Base-by-base conservation (phyloP, 1,140 invertebrate species). In the Apis cerana region DNA sequence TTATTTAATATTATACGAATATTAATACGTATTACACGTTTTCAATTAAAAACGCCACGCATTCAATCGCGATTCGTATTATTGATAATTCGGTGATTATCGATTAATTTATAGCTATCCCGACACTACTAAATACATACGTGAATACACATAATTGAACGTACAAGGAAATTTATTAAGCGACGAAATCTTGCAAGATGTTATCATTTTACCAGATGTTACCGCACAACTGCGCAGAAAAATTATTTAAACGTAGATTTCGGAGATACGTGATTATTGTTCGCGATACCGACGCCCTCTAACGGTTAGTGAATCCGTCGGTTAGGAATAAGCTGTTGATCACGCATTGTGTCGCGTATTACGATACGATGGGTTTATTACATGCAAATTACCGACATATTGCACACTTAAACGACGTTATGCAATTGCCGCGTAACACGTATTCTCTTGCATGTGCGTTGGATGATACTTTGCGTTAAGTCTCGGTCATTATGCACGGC, bases 381-480 rank as follows among this genome's bases (percentile, higher is more conserved):
- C 71, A 75, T 81, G 71, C 71, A 81, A 81, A 81, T 81, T 81
- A 58, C 79, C 19, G 62, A 65, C 79, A 75, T 81, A 81, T 81
- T 75, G 71, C 71, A 48, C 71, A 56, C 43, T 65, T 67, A 58
- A 58, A 17, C 23, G 33, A 2, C 17, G 13, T 75, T 71, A 21
- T 12, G 43, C 54, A 81, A 75, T 75, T 17, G 50, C 17, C 19
- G 50, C 52, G n/a, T 23, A 48, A 65, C 33, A 61, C 33, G n/a
- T 74, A 50, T 62, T 69, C n/a, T 13, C 17, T 43, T 19, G 48
- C 17, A 19, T 23, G 13, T 4, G 23, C 17, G 27, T 76, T 54
- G 43, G 27, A 69, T 13, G 69, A 54, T 64, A n/a, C 50, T 52
- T 62, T 52, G 59, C 15, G 13, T 12, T 13, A 43, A 67, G 75